Base-by-base conservation (phyloP, 2,797 vertebrate genomes). In the Coccyzus lansbergi region DNA sequence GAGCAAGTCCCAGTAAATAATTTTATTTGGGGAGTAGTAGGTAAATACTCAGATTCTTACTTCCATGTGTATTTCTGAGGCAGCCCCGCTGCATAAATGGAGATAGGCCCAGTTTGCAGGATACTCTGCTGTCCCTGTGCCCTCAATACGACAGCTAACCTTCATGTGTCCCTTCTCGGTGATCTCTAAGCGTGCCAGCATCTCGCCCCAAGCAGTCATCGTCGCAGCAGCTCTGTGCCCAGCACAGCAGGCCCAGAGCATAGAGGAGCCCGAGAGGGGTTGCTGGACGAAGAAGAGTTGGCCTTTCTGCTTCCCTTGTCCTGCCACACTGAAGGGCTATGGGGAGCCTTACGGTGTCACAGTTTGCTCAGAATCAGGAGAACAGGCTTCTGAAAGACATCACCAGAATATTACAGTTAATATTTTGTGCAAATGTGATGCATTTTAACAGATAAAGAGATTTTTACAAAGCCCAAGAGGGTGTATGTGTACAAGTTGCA, bases 401-500 rank as follows among this genome's bases (percentile, higher is more conserved):
- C 58, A 55, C 46, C 52, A 70, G 78, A 87, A 83, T 52, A 71
- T 9, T 83, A 52, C 59, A 33, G 22, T 64, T 42, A 53, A 25
- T 79, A 58, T 82, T 65, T 69, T 75, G 69, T 78, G 62, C 64
- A 63, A 87, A 81, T 49, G 92, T 94, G 86, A 89, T 88, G 80
- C 49, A 62, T 82, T 31, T 69, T 88, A 74, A 89, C 69, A 91
- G 34, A 74, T 91, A 18, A 72, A 81, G 62, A 78, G 74, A 88
- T 84, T 88, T 44, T 33, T 24, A 11, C 83, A 53, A 75, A 78
- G 64, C 90, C 58, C 71, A 68, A 71, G 91, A 74, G 19, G 72
- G 55, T 42, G 72, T 93, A 52, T 63, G 81, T 87, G 76, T 92
- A 42, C 64, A 83, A 92, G 77, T 93, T 95, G 93, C 83, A 85